A percentile compares a stretch with the other conserved stretches of the same genome.
Conservation (phyloP, 2,113 vertebrate species). For the Antigone vipio region DNA sequence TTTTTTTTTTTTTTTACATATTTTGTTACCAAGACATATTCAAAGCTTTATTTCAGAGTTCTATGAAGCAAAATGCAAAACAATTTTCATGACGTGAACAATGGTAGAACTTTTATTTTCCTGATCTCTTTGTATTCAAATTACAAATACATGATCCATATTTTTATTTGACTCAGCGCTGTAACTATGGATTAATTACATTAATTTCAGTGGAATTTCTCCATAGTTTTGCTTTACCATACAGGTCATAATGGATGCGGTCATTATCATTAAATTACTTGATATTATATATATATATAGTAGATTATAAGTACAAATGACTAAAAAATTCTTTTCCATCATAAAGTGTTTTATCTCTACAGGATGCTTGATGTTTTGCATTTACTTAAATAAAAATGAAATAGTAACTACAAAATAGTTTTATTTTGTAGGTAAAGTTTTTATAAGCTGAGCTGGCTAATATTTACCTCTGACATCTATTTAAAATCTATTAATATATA, state of each 20-base stretch:
- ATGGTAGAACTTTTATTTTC: not conserved
- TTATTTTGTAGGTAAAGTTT: not conserved
- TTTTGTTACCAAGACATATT: not conserved
- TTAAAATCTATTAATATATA: not conserved
- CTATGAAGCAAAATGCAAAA: not conserved
- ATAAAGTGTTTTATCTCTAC: not conserved
- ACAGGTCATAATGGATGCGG: not conserved
- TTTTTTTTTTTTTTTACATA: not conserved
- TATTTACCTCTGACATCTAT: not conserved
- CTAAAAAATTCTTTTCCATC: not conserved
- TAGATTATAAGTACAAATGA: not conserved
- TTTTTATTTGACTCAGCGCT: not conserved
- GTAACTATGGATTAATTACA: not conserved
- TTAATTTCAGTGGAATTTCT: not conserved
- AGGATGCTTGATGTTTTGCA: not conserved
- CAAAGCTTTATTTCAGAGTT: not conserved
- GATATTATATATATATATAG: not conserved
- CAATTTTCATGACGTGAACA: not conserved
- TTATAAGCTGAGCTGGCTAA: not conserved
- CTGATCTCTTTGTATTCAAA: not conserved
- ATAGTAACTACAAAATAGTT: not conserved
- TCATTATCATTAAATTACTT: not conserved
- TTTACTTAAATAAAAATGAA: not conserved
- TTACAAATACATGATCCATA: not conserved
- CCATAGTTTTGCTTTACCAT: not conserved